These are phyloP conservation scores for Phoeniculus purpureus DNA, from an alignment of 2,797 vertebrate genomes.

Conservation along the genomic window DNA sequence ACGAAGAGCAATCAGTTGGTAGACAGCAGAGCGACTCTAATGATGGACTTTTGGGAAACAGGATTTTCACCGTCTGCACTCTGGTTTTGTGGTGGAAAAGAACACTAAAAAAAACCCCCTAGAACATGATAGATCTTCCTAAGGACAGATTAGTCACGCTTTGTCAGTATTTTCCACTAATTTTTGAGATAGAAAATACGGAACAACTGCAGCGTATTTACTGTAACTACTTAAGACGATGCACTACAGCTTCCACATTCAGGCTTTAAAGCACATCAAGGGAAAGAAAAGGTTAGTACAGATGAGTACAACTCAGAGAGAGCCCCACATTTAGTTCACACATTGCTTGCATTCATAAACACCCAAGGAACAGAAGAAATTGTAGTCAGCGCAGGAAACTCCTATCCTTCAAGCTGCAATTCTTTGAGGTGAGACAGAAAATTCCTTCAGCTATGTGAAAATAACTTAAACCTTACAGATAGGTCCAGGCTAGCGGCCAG, in stretches of 20 bases:
- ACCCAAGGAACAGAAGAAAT: background rate
- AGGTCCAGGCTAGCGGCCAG: background rate
- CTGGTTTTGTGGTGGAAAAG: background rate
- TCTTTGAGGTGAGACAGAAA: background rate
- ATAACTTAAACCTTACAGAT: background rate
- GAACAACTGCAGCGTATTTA: background rate
- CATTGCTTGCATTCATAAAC: background rate
- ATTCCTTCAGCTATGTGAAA: slow-evolving; percentile 27
- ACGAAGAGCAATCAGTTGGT: background rate
- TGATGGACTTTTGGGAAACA: background rate
- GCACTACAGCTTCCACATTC: slow-evolving; percentile 78
- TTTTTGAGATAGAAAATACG: background rate
- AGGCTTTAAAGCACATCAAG: slow-evolving; percentile 81
- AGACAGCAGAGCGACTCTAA: background rate
- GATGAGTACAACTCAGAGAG: background rate
- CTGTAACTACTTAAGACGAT: slow-evolving; percentile 68
- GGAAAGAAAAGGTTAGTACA: slow-evolving; percentile 76
- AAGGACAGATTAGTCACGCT: background rate
- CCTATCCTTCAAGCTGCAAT: background rate
- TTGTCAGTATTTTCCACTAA: background rate
- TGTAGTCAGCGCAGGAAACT: background rate
- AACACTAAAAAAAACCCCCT: background rate
- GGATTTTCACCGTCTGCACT: background rate
- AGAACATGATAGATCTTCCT: background rate
- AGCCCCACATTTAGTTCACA: background rate